Base-by-base conservation (phyloP, 2,797 vertebrate species). In the Distichodus sexfasciatus region DNA sequence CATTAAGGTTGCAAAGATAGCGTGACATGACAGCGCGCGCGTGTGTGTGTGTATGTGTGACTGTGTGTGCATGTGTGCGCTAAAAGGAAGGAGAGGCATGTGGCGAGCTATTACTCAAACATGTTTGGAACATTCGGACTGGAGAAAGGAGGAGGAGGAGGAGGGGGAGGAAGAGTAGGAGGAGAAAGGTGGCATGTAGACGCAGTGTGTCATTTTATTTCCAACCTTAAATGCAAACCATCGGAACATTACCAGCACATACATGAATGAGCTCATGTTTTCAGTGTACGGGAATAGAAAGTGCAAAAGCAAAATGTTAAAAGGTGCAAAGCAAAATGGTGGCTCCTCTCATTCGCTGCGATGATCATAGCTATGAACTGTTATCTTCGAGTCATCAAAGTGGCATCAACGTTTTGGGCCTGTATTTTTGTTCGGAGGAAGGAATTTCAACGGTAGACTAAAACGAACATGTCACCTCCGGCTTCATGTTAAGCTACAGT, bases 301-400 rank as follows among this genome's bases (percentile, higher is more conserved):
- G n/a, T n/a, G n/a, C n/a, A n/a, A n/a, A n/a, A n/a, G n/a, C n/a
- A n/a, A n/a, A n/a, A n/a, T n/a, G n/a, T n/a, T n/a, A n/a, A n/a
- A n/a, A 1, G 77, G 72, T 79, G 65, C 65, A 57, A 80, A 85
- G 90, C 87, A 91, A 92, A 91, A 92, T 91, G 90, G 89, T 88
- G 78, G 84, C 87, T 67, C 46, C 48, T 61, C 53, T 83, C 85
- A 82, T 81, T 75, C 76, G 62, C n/a, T n/a, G n/a, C n/a, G 58
- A 58, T 71, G 40, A 82, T 70, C 79, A 75, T 79, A 84, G 83
- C 84, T 85, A 80, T 80, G 85, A 84, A 72, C n/a, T n/a, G n/a
- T n/a, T n/a, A n/a, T n/a, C n/a, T n/a, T n/a, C n/a, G n/a, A n/a
- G n/a, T n/a, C n/a, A n/a, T n/a, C n/a, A n/a, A n/a, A n/a, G n/a